Evolutionary conservation across 2,888 invertebrate genomes (phyloP).

Genomic region (Dromius quadrimaculatus): DNA sequence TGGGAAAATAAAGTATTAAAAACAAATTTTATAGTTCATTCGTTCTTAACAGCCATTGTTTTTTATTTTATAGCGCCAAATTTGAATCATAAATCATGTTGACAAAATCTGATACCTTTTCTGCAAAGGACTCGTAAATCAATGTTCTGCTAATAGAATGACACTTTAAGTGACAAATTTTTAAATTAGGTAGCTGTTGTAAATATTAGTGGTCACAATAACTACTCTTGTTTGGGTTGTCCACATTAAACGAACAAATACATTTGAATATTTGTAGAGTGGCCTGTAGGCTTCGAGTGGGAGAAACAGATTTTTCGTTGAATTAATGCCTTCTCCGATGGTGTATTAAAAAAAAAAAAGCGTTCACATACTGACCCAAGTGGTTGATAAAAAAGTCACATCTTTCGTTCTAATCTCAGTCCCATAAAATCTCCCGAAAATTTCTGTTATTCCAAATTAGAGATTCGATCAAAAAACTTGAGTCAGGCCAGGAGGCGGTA

Average conservation of each 20-base stretch:
- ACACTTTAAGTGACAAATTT: too few relatives aligned
- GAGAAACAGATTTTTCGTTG: too few relatives aligned
- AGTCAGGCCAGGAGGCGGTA: not conserved
- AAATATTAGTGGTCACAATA: too few relatives aligned
- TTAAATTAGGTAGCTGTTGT: too few relatives aligned
- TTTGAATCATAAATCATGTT: constrained; percentile 11
- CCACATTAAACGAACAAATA: too few relatives aligned
- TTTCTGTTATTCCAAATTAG: constrained; percentile 49
- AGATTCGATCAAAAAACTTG: constrained; percentile 46
- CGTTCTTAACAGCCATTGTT: constrained; percentile 6
- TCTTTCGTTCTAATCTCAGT: constrained; percentile 42
- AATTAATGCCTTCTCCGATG: too few relatives aligned
- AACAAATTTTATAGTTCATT: constrained; percentile 29
- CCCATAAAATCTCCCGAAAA: constrained; percentile 42
- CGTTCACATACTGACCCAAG: constrained; percentile 9
- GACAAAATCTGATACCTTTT: not conserved
- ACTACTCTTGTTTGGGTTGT: too few relatives aligned
- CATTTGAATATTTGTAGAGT: too few relatives aligned
- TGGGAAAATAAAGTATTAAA: constrained; percentile 10
- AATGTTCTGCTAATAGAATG: too few relatives aligned
- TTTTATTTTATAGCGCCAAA: constrained; percentile 3
- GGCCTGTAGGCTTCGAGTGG: not conserved
- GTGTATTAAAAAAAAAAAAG: constrained; percentile 35
- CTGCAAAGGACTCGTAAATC: too few relatives aligned
- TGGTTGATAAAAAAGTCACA: constrained; percentile 30